A percentile compares a stretch with the other conserved stretches of the same genome.
These are phyloP conservation scores for Castor canadensis DNA, from an alignment of 2,113 vertebrate genomes.

Conservation along the genomic window DNA sequence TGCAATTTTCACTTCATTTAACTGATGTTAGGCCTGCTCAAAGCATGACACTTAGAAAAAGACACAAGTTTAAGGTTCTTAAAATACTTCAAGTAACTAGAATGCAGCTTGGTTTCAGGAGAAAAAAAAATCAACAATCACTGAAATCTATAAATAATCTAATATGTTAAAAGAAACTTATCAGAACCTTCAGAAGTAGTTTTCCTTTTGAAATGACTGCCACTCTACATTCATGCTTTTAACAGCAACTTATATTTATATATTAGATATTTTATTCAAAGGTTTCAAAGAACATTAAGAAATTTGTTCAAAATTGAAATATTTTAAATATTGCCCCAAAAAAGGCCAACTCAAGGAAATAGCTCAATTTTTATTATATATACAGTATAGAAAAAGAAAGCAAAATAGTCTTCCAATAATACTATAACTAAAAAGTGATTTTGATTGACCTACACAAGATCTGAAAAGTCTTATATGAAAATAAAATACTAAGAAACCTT, in stretches of 20 bases:
- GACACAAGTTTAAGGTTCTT: constrained; percentile 90
- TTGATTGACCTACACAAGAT: not conserved
- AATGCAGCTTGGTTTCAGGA: constrained; percentile 83
- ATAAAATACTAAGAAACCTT: constrained; percentile 14
- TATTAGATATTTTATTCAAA: not conserved
- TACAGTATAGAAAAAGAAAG: constrained; percentile 51
- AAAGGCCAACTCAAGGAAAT: constrained; percentile 48
- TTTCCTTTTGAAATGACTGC: constrained; percentile 69
- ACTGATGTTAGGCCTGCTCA: constrained; percentile 91
- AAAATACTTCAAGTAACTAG: constrained; percentile 88
- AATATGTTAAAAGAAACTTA: constrained; percentile 71
- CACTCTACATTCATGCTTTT: constrained; percentile 59
- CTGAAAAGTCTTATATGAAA: constrained; percentile 20
- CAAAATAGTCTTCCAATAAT: constrained; percentile 59
- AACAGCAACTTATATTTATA: constrained; percentile 55
- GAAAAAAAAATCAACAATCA: constrained; percentile 70
- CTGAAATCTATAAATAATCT: constrained; percentile 68
- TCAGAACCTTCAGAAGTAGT: constrained; percentile 46
- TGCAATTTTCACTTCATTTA: constrained; percentile 98
- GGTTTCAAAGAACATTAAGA: constrained; percentile 34
- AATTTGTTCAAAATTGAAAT: constrained; percentile 69
- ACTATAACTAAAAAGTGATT: not conserved
- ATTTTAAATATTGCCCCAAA: not conserved
- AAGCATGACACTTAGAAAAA: constrained; percentile 89
- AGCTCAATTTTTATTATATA: constrained; percentile 3